Evolutionary conservation across 2,797 vertebrate genomes (phyloP), one percentile per base, ranked within the genome.

Genomic region (Saxicola maurus): DNA sequence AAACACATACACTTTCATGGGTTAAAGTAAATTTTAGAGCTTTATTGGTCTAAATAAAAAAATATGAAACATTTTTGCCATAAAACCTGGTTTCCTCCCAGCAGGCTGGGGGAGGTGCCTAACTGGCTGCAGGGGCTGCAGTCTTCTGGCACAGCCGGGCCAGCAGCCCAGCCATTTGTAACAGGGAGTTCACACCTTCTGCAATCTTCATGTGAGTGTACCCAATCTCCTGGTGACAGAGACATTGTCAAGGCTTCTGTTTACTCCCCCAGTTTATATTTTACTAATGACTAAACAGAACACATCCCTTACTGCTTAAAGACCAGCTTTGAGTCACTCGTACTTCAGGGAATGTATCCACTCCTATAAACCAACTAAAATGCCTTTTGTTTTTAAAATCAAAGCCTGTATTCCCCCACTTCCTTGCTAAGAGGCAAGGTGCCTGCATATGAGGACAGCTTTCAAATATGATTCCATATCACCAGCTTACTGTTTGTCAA

Each of bases 131-230:
- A 2, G 98, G 97, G 71, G 97, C 97, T n/a, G 97, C 96, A 0
- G 98, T 98, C 96, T 99, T 99, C 92, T 98, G 98, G 92, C 99
- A 99, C 21, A 99, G 98, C 38, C 98, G 97, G 48, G 97, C 99
- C 90, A 99, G 96, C 64, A 99, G 97, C 25, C 98, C 98, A 2
- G 99, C 98, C 98, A 99, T 98, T 93, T 99, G 99, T 77, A 99
- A 95, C 17, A 99, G 97, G 0, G 99, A 99, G 97, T 98, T 99
- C 24, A 99, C 99, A 0, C 99, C 99, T 94, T 99, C 99, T 5
- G 96, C 96, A 68, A 99, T 96, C 79, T 98, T 98, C 99, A 99
- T 98, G 65, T 99, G 98, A 1, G 98, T 99, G 95, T 98, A 99
- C 18, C 99, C 99, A 3, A 99, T 99, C 93, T 99, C 99, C 99